A percentile compares a stretch with the other conserved stretches of the same genome.
Evolutionary conservation across 2,797 vertebrate genomes (phyloP).

Genomic region (Enteromius trimaculatus): DNA sequence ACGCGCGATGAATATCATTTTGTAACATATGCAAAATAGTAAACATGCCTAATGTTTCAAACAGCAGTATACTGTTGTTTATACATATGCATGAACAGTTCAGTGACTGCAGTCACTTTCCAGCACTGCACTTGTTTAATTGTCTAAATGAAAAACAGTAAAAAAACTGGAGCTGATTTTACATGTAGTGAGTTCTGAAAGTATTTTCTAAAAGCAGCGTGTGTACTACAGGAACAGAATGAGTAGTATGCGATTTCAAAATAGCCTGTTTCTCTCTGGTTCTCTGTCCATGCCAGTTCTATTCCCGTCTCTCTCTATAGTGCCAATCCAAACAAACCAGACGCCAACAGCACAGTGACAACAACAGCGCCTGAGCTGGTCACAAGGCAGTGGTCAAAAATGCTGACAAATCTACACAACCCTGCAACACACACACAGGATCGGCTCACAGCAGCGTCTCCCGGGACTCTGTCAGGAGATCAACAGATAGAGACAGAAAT

Average conservation of each 20-base stretch:
- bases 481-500: slow-evolving; percentile 23
- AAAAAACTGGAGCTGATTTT: neutral
- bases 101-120: neutral
- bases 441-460: slow-evolving; percentile 33
- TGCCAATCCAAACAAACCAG: slow-evolving; percentile 47
- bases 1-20: neutral
- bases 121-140: neutral
- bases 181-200: slow-evolving; percentile 5
- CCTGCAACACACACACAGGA: slow-evolving; percentile 14
- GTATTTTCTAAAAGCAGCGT: no score
- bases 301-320: slow-evolving; percentile 30
- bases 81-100: neutral
- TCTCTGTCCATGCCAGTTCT: slow-evolving; percentile 12
- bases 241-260: neutral
- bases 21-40: neutral
- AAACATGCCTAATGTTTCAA: neutral
- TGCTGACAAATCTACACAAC: slow-evolving; percentile 23
- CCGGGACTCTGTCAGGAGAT: slow-evolving; percentile 48
- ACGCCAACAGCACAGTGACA: slow-evolving; percentile 45
- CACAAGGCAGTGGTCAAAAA: slow-evolving; percentile 46
- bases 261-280: slow-evolving; percentile 10
- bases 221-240: neutral
- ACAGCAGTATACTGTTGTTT: neutral
- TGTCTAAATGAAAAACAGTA: no score
- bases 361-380: slow-evolving; percentile 42